Evolutionary conservation across 2,797 vertebrate genomes (phyloP), one percentile per base, ranked within the genome.

Genomic region (Enteromius thamalakanensis): DNA sequence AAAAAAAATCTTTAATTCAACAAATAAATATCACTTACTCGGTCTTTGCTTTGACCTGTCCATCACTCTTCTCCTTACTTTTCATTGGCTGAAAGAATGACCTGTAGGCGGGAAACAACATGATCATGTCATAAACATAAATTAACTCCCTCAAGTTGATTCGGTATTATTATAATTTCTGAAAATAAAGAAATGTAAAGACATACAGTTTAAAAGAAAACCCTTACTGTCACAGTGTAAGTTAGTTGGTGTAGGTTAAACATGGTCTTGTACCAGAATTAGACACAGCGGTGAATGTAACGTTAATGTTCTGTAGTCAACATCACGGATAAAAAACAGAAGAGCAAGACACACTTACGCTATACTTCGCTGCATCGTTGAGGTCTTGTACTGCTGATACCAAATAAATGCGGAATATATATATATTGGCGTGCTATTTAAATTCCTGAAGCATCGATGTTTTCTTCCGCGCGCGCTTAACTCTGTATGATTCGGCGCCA

Each of bases 341-440:
- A 11, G 1, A 32, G 6, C 6, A 71, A 1, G 11, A 21, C 12
- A 51, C 60, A 94, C 94, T 95, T 79, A 95, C 94, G 95, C 92
- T 74, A 95, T 95, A 85, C 94, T 95, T 45, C 95, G 92, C 90
- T 95, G 95, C 95, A 95, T 95, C 23, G 84, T 82, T 92, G 34
- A 0, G 2, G 4, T 32, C 21, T 53, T 55, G 32, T 21, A 55
- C 12, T 37, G 19, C 2, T n/a, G 21, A 15, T 49, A 86, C 37
- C 77, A 53, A 62, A 7, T 14, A 67, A 29, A 42, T 72, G 8
- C 37, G 2, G 2, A 51, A 53, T 67, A 49, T 34, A 9, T 34
- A 9, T 32, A 12, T 67, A 62, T 26, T 23, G 2, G 0, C 6
- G 49, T 11, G 45, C 70, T 83, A 5, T 15, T 75, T 32, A 14